Percentiles rank a stretch among this genome's conserved stretches.
These are phyloP conservation scores for Lissocephala sabroskyi DNA, from an alignment of 2,888 invertebrate species.

Conservation along the genomic window DNA sequence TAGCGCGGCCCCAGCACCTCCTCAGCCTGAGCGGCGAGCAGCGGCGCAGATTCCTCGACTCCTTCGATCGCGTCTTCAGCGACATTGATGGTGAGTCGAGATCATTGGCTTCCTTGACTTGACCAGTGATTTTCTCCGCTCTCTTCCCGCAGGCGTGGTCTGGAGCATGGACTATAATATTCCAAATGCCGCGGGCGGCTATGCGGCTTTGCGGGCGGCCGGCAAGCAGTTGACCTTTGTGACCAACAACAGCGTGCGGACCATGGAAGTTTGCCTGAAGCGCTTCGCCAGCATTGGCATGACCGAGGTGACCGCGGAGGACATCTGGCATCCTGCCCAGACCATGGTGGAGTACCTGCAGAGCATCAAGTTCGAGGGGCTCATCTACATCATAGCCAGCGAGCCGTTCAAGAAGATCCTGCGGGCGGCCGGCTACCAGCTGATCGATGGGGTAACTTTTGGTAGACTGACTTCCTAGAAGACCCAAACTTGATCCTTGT, in stretches of 20 bases:
- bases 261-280: constrained; percentile 44
- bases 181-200: constrained; percentile 64
- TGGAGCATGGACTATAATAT: constrained; percentile 64
- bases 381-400: constrained; percentile 73
- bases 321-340: constrained; percentile 71
- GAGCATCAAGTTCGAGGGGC: constrained; percentile 72
- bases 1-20: constrained; percentile 38
- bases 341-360: constrained; percentile 73
- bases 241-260: constrained; percentile 71
- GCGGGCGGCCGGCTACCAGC: constrained; percentile 70
- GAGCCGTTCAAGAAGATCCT: constrained; percentile 66
- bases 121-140: background rate
- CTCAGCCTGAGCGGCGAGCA: constrained; percentile 57
- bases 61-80: constrained; percentile 75
- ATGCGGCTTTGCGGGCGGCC: constrained; percentile 62
- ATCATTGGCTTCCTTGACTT: background rate
- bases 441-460: constrained; percentile 69
- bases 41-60: constrained; percentile 69
- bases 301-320: constrained; percentile 45
- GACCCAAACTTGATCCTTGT: too few species aligned
- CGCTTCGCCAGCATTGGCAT: constrained; percentile 53
- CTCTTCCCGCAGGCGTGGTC: constrained; percentile 73
- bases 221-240: constrained; percentile 72
- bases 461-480: too few species aligned
- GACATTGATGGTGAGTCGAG: constrained; percentile 76